Base-by-base conservation (phyloP, 1,140 invertebrate species). In the Atta cephalotes region DNA sequence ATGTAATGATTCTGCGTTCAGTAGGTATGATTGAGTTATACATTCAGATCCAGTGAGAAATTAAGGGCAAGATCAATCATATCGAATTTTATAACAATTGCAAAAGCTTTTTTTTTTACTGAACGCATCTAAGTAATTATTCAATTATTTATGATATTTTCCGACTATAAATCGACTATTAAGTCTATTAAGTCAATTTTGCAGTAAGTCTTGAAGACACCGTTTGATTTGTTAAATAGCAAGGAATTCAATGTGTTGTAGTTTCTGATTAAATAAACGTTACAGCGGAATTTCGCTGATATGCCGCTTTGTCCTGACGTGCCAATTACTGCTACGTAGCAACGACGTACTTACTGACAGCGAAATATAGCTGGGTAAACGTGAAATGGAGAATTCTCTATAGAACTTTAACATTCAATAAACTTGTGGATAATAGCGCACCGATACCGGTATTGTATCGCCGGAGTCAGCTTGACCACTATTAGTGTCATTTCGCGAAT, bases 351-450 rank as follows among this genome's bases (percentile, higher is more conserved):
- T 63, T 68, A 86, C 62, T 51, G 78, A 80, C 45, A 49, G 56
- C 84, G 85, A 87, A 87, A 90, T 87, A 85, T 76, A 71, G 74
- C 49, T 28, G 60, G 71, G 58, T 56, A 21, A 85, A 35, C 56
- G 45, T 56, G 88, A 90, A 90, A 90, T 72, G 86, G 28, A 58
- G 78, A 86, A 86, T 72, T 86, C 53, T 82, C 63, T 25, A 51
- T 31, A 74, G 53, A 89, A 76, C 62, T 74, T 58, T 71, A 62
- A 79, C 80, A 74, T 86, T 86, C 80, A 62, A 85, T 90, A 79
- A 85, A 90, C 87, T 90, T 66, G 63, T 66, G 66, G 70, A 71
- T 86, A 71, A 86, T 81, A 39, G 74, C 51, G 28, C 28, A 28
- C 53, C 62, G 51, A 86, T 86, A 82, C 49, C 45, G 45, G 56